phyloP scores from a whole-genome alignment of 92 coral and sea anemone species.

The Porites divaricata region DNA sequence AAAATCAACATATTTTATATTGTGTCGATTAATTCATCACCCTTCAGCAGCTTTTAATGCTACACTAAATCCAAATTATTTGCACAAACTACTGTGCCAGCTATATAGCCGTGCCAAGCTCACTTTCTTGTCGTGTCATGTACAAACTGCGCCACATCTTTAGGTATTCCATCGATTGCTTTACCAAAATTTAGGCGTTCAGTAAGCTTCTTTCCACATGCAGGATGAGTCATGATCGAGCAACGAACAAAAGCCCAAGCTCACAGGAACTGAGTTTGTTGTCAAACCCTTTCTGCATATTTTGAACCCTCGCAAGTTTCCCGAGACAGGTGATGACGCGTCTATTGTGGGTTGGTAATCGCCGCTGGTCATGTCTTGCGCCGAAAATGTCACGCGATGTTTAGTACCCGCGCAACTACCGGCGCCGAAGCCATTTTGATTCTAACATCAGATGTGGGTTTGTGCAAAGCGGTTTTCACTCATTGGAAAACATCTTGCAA shows the following conservation, averaged over 20 bases:
- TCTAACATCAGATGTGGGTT: not conserved
- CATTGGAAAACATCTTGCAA: conserved; percentile 2
- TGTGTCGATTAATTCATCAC: too few relatives aligned
- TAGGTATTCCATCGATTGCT: conserved; percentile 85
- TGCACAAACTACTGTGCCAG: too few relatives aligned
- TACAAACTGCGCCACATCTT: conserved; percentile 47
- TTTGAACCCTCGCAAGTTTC: too few relatives aligned
- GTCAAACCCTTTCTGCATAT: not conserved
- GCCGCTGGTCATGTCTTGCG: not conserved
- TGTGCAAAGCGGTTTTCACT: not conserved
- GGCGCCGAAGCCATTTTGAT: not conserved
- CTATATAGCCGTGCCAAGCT: not conserved
- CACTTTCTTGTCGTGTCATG: conserved; percentile 94
- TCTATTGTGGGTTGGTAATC: too few relatives aligned
- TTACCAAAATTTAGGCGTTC: conserved; percentile 93
- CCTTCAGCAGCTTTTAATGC: too few relatives aligned
- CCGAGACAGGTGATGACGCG: too few relatives aligned
- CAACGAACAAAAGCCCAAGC: not conserved
- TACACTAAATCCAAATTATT: too few relatives aligned
- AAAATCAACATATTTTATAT: too few relatives aligned
- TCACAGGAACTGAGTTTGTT: not conserved
- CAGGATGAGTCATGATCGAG: conserved; percentile 85
- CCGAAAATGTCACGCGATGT: conserved; percentile 1
- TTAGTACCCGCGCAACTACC: not conserved
- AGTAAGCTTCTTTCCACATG: conserved; percentile 68